Conservation (phyloP, 2,888 invertebrate species). For the Anoncus sp. region DNA sequence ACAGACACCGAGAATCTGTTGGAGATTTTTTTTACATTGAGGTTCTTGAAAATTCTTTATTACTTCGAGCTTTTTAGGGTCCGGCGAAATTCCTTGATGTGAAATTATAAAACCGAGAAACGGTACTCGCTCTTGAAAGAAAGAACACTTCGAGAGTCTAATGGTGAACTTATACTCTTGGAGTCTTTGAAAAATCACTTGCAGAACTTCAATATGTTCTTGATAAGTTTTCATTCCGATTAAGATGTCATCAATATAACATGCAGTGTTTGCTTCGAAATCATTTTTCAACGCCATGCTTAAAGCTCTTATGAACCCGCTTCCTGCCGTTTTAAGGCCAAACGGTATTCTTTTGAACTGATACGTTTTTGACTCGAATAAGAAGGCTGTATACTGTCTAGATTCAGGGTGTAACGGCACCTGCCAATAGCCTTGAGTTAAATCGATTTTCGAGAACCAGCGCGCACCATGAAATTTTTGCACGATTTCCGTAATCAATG, state of each 20-base stretch:
- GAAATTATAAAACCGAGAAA: background rate
- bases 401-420: background rate
- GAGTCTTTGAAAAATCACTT: background rate
- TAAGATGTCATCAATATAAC: too few relatives aligned
- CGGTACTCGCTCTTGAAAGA: background rate
- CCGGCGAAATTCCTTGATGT: too few relatives aligned
- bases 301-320: constrained; percentile 4
- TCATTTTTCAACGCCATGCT: background rate
- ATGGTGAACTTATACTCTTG: background rate
- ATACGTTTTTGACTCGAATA: constrained; percentile 1
- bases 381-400: background rate
- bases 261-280: constrained; percentile 2
- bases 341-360: background rate
- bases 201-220: background rate
- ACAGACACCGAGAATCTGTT: constrained; percentile 11
- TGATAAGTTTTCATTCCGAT: background rate
- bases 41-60: too few relatives aligned
- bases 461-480: background rate
- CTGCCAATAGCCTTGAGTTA: too few relatives aligned
- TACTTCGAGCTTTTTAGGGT: too few relatives aligned
- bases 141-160: background rate
- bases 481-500: constrained; percentile 11
- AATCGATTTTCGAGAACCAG: background rate
- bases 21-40: background rate
- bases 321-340: too few relatives aligned